Evolutionary conservation across 2,113 vertebrate species (phyloP), one percentile per base, ranked within the genome.

Genomic region (Corythoichthys haematopterus): DNA sequence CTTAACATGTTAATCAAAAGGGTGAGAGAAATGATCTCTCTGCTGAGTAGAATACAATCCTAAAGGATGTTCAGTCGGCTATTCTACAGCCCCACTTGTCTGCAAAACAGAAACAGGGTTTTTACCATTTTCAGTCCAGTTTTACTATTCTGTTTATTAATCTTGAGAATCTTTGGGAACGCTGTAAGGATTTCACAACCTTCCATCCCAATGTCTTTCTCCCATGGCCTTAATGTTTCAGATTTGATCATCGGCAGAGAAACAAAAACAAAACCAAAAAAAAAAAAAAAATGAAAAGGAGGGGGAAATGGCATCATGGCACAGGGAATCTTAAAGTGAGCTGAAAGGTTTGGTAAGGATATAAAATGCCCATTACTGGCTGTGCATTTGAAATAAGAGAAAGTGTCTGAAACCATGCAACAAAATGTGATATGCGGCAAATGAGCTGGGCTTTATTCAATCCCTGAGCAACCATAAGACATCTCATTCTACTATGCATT

Each of bases 141-240:
- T 85, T 88, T 84, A 86, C 86, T 87, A 85, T 87, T 81, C 82
- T 86, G 85, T 90, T 90, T 87, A 84, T 87, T 84, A 78, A 0
- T 77, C 67, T 70, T 81, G 77, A 80, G 77, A 84, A 79, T 80
- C 79, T 80, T 74, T 85, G 71, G 74, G 72, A 83, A 80, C 78
- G 72, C 68, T 74, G 74, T 88, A 77, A 84, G 79, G 82, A 86
- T 88, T 86, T 83, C 85, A 88, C 86, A 84, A 84, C 78, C 77
- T 84, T 85, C 77, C 84, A 57, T 84, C 70, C 66, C 69, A 40
- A 43, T 72, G 82, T 82, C 84, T 84, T 77, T 86, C 71, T 80
- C 75, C 79, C 83, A 83, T 84, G 79, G 76, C 79, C 75, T 89
- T 86, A 85, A 85, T 89, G 89, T 88, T 87, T 88, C 83, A 84